Evolutionary conservation across 2,888 invertebrate genomes (phyloP), one percentile per base, ranked within the genome.

Genomic region (Drosophila hamatofila): DNA sequence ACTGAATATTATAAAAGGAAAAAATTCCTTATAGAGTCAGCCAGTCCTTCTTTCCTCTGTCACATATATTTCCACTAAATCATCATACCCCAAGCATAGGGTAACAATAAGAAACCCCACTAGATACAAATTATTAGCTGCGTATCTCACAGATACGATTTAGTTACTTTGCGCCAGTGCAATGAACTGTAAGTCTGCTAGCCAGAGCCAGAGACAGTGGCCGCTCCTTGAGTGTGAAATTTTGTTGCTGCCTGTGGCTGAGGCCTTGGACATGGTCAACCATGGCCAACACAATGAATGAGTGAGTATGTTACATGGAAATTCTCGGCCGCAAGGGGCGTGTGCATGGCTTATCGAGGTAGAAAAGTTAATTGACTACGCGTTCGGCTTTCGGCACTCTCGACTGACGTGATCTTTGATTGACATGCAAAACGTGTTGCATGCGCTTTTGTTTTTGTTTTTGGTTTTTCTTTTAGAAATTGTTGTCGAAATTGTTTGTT

Each of bases 371-470:
- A 72, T 73, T 69, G 76, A 55, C 27, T 57, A 44, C 35, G 55
- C 33, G 49, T 64, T 69, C 46, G 33, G 62, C 44, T 48, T 54
- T 51, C 66, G 67, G 72, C 69, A 30, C 12, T 12, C 55, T 68
- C 55, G 37, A 41, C 30, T 58, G 52, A 52, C 59, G 58, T 75
- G 55, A 77, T 78, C 79, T 69, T 68, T 83, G 77, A 80, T 76
- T 80, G 69, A 42, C 65, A 83, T 83, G 72, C 75, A 57, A 46
- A 69, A 44, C 77, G 69, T 76, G 78, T 70, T 74, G 76, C 65
- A 80, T 49, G 49, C 8, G 16, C 57, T 69, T 54, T 18, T 48
- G 18, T 37, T 33, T 44, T 52, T 16, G 30, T 33, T 44, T 52
- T 16, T 35, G 12, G n/a, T 41, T 58, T 52, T 49, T 30, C 35